Evolutionary conservation across 2,888 invertebrate genomes (phyloP).

Genomic region (Tetheella fluctuosa): DNA sequence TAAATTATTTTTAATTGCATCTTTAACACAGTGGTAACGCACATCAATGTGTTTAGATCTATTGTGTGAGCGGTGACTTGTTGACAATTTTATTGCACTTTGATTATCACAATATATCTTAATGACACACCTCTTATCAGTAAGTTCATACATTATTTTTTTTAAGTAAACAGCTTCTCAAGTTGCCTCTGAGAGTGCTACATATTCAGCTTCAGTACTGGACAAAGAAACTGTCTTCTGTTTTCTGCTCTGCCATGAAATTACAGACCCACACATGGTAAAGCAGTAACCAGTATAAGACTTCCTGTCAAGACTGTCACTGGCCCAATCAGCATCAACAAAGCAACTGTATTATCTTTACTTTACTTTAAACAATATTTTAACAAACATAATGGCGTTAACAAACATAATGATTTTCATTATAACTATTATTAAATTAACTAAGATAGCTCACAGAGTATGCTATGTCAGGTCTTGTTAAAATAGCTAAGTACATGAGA

Average conservation of each 20-base stretch:
- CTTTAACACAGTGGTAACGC: background rate
- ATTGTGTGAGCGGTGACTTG: background rate
- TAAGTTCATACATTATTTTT: background rate
- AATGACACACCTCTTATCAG: background rate
- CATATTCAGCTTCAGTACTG: too few relatives aligned
- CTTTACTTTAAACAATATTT: conserved; percentile 5
- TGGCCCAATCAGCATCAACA: background rate
- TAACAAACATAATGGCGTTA: too few relatives aligned
- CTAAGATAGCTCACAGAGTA: too few relatives aligned
- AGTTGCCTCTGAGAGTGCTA: background rate
- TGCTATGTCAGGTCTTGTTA: conserved; percentile 10
- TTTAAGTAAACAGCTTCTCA: conserved; percentile 1
- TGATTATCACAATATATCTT: background rate
- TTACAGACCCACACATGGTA: conserved; percentile 4
- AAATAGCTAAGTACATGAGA: conserved; percentile 12
- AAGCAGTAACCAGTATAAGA: conserved; percentile 15
- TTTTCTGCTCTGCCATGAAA: background rate
- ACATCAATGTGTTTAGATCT: too few relatives aligned
- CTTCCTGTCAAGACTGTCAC: conserved; percentile 8
- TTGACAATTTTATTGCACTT: background rate
- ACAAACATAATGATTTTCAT: conserved; percentile 6
- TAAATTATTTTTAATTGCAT: background rate
- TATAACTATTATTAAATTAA: background rate
- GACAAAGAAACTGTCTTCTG: background rate
- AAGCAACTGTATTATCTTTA: background rate